phyloP scores from a whole-genome alignment of 92 coral and sea anemone genomes.

The Hydrozoanthus gracilis region DNA sequence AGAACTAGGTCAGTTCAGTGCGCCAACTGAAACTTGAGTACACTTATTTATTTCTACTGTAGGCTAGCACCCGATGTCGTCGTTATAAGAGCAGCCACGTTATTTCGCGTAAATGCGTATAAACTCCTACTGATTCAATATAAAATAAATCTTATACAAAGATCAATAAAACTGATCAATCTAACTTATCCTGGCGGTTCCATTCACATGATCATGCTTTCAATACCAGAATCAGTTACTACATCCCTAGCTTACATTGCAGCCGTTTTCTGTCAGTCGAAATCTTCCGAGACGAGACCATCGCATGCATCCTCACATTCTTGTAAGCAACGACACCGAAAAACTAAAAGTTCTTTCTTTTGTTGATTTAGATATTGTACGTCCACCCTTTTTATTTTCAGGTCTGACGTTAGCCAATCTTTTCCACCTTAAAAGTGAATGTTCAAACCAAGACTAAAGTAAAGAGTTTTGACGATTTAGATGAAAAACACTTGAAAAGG shows the following conservation, averaged over 20 bases:
- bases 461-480: too few relatives aligned
- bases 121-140: background rate
- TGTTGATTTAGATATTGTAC: too few relatives aligned
- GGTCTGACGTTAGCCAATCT: too few relatives aligned
- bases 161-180: slow-evolving; percentile 26
- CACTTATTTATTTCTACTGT: background rate
- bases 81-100: slow-evolving; percentile 1
- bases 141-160: slow-evolving; percentile 1
- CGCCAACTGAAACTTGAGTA: background rate
- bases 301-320: background rate
- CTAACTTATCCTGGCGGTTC: background rate
- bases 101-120: slow-evolving; percentile 17
- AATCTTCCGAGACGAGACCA: background rate
- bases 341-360: too few relatives aligned
- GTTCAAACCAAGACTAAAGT: too few relatives aligned
- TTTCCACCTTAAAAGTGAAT: too few relatives aligned
- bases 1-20: background rate
- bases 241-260: background rate
- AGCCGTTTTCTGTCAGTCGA: background rate
- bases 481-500: too few relatives aligned
- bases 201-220: background rate
- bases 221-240: background rate
- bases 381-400: too few relatives aligned
- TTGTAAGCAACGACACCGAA: background rate
- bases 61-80: background rate